Conservation (phyloP, 1,140 invertebrate species). For the Eriocheir sinensis region DNA sequence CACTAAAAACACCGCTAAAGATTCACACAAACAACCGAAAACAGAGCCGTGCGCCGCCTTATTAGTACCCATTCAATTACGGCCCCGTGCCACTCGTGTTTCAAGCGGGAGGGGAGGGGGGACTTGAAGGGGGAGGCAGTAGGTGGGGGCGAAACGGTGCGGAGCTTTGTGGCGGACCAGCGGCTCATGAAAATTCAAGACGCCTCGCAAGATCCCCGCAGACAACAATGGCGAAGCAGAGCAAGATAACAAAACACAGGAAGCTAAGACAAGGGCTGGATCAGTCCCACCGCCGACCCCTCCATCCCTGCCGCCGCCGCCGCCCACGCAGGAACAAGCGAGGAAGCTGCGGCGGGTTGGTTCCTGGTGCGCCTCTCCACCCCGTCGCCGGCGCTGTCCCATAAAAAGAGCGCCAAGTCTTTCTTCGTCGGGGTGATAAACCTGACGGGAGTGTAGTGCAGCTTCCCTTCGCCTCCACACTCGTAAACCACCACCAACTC, state of each 20-base stretch:
- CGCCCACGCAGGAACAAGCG: neutral
- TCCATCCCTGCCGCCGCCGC: no score
- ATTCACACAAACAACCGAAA: neutral
- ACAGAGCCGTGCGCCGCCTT: neutral
- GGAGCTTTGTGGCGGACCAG: neutral
- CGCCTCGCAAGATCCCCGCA: constrained; percentile 18
- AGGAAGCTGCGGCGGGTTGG: neutral
- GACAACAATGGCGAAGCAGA: neutral
- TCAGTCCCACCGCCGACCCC: neutral
- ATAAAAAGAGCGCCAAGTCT: constrained; percentile 47
- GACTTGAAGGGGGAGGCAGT: neutral
- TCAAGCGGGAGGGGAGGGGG: neutral
- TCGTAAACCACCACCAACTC: neutral
- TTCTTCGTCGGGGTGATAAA: constrained; percentile 34
- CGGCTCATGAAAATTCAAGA: constrained; percentile 6
- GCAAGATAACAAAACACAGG: constrained; percentile 15
- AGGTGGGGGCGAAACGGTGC: no score
- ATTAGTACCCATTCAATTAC: constrained; percentile 1
- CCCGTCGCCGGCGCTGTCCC: neutral
- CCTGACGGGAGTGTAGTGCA: neutral
- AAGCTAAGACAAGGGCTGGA: neutral
- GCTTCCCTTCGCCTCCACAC: neutral
- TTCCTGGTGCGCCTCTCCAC: neutral
- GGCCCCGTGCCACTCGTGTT: neutral
- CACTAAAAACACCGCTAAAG: no score